Base-by-base conservation (phyloP, 2,888 invertebrate genomes). In the Lamellibrachia columna region DNA sequence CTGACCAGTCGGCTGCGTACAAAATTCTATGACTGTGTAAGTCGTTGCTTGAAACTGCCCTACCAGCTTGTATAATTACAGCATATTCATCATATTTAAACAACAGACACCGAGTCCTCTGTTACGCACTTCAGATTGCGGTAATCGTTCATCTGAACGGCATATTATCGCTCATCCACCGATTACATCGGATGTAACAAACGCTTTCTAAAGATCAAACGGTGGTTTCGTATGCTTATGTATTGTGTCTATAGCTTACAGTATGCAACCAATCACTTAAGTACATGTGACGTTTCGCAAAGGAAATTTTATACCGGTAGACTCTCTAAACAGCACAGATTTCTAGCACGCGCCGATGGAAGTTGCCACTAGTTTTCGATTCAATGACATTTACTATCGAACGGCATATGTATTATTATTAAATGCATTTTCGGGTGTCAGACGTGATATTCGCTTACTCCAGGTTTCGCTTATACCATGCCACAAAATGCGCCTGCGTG, bases 301-400 rank as follows among this genome's bases (percentile, higher is more conserved):
- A 22, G 2, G 75, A 75, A 75, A 75, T 22, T 4, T 75, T 75
- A 75, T 75, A 75, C 22, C 75, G n/a, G n/a, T 75, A 75, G n/a
- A 75, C 15, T n/a, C 75, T 75, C n/a, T 22, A 22, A 4, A 15
- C 75, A 22, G 75, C 75, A 15, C 75, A 75, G 22, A 2, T 75
- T 22, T 75, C 75, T 6, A 75, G 75, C 75, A 75, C 75, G 75
- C 75, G 75, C 2, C n/a, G 6, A 75, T 22, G 75, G 75, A 75
- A 75, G 75, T 75, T 75, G n/a, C 75, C 75, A 75, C n/a, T 75
- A 75, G 40, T 75, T 75, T 75, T 75, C n/a, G 75, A 75, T 75
- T n/a, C 75, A 15, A 75, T 15, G 75, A 22, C 75, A 75, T 75
- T 75, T 75, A 22, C 22, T 75, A 2, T 75, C n/a, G 75, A 15